Evolutionary conservation across 2,113 vertebrate genomes (phyloP), one percentile per base, ranked within the genome.

Genomic region (Chaetura pelagica): DNA sequence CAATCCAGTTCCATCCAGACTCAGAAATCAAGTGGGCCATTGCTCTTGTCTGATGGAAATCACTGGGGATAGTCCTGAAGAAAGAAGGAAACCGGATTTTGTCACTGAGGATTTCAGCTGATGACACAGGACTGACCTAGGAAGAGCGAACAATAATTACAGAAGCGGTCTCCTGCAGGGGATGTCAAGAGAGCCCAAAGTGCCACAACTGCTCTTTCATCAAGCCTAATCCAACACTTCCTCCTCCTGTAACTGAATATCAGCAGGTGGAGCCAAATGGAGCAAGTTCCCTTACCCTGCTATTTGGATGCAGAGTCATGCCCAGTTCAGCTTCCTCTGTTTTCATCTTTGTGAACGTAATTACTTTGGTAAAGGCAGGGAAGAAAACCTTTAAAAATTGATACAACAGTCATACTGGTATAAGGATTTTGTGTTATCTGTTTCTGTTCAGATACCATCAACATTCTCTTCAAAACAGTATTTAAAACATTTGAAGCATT

Each of bases 121-220:
- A 98, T 75, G 99, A 98, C n/a, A 98, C 96, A 44, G 98, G 98
- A 95, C 99, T 99, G 94, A 99, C 98, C 99, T 99, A 96, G 80
- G 92, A 96, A 96, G 83, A 78, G 63, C 7, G 34, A 97, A 96
- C 59, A 78, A 71, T 83, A 40, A 68, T 97, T 95, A 96, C 0
- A 3, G 46, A 67, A 42, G 38, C 2, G 5, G 18, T 59, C 42
- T 64, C 6, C 54, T 87, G 38, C 54, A 74, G 32, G 51, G 42
- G 34, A 49, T 64, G 29, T n/a, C 78, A 52, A 83, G 58, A 74
- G 24, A 57, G 48, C 49, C 66, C 38, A 72, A 84, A 17, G 24
- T 68, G 35, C n/a, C 30, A 12, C 0, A 24, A 27, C 1, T 66
- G 14, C 13, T 62, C 5, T 27, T 73, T 62, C 51, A 59, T 73